Conservation (phyloP, 2,888 invertebrate genomes). For the Brenthis daphne region DNA sequence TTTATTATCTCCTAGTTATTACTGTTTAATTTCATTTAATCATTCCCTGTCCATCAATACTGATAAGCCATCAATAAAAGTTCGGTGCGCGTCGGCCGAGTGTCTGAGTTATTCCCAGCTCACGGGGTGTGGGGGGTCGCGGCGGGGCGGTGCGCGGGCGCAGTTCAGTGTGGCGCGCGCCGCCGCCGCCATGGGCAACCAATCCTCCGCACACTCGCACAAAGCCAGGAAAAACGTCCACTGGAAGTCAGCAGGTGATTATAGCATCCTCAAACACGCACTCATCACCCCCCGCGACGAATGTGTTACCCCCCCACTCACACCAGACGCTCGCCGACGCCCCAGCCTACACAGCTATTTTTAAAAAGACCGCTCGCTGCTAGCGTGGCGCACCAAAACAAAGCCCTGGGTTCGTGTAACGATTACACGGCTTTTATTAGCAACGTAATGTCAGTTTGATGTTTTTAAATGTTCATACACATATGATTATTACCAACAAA, state of each 20-base stretch:
- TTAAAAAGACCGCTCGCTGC: slow-evolving; percentile 73
- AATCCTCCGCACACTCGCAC: slow-evolving; percentile 73
- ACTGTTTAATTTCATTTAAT: slow-evolving; percentile 12
- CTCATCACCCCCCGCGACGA: slow-evolving; percentile 35
- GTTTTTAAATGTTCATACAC: slow-evolving; percentile 4
- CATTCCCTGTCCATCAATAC: slow-evolving; percentile 42
- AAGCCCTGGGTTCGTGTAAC: slow-evolving; percentile 75
- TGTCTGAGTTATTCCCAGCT: slow-evolving; percentile 73
- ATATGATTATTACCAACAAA: background rate
- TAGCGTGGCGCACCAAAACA: slow-evolving; percentile 81
- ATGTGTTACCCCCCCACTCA: slow-evolving; percentile 36
- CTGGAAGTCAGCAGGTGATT: slow-evolving; percentile 92
- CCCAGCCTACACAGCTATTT: slow-evolving; percentile 68
- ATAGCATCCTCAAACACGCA: slow-evolving; percentile 41
- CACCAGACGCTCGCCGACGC: slow-evolving; percentile 46
- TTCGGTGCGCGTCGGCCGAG: slow-evolving; percentile 60
- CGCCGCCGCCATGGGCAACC: slow-evolving; percentile 81
- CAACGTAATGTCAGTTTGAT: slow-evolving; percentile 49
- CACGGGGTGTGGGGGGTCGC: slow-evolving; percentile 48
- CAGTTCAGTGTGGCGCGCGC: slow-evolving; percentile 76
- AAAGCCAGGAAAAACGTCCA: slow-evolving; percentile 89
- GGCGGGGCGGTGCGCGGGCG: slow-evolving; percentile 53
- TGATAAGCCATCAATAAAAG: slow-evolving; percentile 66
- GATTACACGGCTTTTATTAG: slow-evolving; percentile 74
- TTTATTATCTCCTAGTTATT: background rate